Percentiles rank a stretch among this genome's conserved stretches.
phyloP scores from a whole-genome alignment of 2,113 vertebrate genomes.

The Heptranchias perlo region DNA sequence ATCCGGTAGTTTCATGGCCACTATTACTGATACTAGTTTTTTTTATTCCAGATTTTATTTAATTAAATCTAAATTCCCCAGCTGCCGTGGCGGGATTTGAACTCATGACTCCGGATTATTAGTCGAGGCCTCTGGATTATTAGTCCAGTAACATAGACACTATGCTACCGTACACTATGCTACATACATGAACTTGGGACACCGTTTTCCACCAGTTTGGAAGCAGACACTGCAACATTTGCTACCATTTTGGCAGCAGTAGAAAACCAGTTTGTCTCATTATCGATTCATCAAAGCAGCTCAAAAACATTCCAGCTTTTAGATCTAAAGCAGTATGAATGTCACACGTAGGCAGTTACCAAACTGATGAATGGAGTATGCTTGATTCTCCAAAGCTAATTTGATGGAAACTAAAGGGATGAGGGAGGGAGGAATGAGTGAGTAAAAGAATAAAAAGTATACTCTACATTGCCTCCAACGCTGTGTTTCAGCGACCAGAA shows the following conservation, averaged over 20 bases:
- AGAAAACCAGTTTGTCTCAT: not conserved
- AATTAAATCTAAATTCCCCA: no score
- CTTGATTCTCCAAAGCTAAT: not conserved
- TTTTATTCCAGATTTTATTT: no score
- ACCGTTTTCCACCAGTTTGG: not conserved
- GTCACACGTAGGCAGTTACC: not conserved
- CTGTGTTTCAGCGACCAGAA: not conserved
- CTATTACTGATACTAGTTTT: no score
- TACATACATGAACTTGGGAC: no score
- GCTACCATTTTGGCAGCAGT: not conserved
- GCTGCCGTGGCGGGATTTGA: no score
- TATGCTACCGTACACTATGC: no score
- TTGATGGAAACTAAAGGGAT: not conserved
- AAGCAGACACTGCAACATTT: not conserved
- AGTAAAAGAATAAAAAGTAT: not conserved
- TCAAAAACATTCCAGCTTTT: not conserved
- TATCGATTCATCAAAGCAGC: not conserved
- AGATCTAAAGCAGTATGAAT: not conserved
- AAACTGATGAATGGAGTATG: not conserved
- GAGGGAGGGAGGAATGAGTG: not conserved
- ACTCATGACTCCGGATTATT: no score
- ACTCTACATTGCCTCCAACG: not conserved
- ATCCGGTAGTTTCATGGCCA: no score
- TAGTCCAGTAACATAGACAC: no score
- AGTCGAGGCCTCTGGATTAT: no score